Evolutionary conservation across 2,888 invertebrate genomes (phyloP).

Genomic region (Acanthosepion esculentum): DNA sequence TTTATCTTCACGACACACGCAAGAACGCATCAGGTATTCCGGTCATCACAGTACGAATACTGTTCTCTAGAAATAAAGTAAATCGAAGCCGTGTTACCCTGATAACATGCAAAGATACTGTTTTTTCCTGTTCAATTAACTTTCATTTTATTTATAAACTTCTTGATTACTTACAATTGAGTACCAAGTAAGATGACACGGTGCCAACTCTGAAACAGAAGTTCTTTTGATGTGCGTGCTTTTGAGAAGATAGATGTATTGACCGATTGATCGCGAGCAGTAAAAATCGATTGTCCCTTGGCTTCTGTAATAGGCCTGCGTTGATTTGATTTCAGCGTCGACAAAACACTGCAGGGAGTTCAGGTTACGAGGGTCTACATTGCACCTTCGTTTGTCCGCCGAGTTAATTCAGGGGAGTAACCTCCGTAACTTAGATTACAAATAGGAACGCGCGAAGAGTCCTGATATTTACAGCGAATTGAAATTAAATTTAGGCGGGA

Average conservation of each 20-base stretch:
- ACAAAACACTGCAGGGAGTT: neutral
- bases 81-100: neutral
- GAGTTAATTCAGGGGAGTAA: neutral
- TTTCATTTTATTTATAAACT: neutral
- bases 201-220: neutral
- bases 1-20: too few relatives aligned
- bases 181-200: neutral
- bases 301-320: neutral
- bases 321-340: neutral
- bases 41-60: neutral
- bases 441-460: neutral
- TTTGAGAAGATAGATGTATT: neutral
- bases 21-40: neutral
- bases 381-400: neutral
- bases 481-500: neutral
- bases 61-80: neutral
- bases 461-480: neutral
- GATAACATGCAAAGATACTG: neutral
- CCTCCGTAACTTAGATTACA: neutral
- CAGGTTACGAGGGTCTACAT: neutral
- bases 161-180: neutral
- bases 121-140: too few relatives aligned
- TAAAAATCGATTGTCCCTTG: neutral
- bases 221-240: neutral
- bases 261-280: neutral